These are phyloP conservation scores for Hoplias malabaricus DNA, from an alignment of 2,113 vertebrate genomes.

Conservation along the genomic window DNA sequence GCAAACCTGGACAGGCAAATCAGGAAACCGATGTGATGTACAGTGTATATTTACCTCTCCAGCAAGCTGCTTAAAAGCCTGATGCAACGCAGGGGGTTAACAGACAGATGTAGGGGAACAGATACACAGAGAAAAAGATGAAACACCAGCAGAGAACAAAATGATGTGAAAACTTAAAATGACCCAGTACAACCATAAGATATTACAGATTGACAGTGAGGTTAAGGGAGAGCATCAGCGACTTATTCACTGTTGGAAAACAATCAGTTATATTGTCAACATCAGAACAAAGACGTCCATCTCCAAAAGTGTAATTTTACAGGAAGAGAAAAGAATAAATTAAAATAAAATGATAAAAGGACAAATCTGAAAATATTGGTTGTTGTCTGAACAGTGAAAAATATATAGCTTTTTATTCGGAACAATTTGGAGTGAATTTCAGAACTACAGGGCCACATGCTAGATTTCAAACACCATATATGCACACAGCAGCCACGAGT, in stretches of 20 bases:
- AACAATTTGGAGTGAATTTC: too few species aligned
- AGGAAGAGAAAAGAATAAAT: too few species aligned
- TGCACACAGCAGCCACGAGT: too few species aligned
- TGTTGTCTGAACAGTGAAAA: too few species aligned
- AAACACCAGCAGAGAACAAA: constrained; percentile 52
- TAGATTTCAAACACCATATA: too few species aligned
- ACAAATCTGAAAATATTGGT: too few species aligned
- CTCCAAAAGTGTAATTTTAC: too few species aligned
- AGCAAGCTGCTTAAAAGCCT: constrained; percentile 63
- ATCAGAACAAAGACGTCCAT: too few species aligned
- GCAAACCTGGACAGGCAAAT: constrained; percentile 43
- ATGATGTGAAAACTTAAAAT: constrained; percentile 41
- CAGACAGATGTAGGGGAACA: constrained; percentile 48
- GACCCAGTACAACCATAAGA: neutral
- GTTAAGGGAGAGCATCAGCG: constrained; percentile 25
- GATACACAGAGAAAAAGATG: constrained; percentile 48
- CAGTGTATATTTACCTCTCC: constrained; percentile 61
- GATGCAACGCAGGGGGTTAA: constrained; percentile 43
- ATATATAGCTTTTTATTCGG: too few species aligned
- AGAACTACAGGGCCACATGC: too few species aligned
- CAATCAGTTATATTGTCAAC: too few species aligned
- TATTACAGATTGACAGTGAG: constrained; percentile 9
- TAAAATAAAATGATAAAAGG: too few species aligned
- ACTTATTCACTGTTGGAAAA: constrained; percentile 1
- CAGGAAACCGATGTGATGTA: constrained; percentile 39